A percentile compares a stretch with the other conserved stretches of the same genome.
phyloP scores from a whole-genome alignment of 2,797 vertebrate species.

The Cyprinodon diabolis region DNA sequence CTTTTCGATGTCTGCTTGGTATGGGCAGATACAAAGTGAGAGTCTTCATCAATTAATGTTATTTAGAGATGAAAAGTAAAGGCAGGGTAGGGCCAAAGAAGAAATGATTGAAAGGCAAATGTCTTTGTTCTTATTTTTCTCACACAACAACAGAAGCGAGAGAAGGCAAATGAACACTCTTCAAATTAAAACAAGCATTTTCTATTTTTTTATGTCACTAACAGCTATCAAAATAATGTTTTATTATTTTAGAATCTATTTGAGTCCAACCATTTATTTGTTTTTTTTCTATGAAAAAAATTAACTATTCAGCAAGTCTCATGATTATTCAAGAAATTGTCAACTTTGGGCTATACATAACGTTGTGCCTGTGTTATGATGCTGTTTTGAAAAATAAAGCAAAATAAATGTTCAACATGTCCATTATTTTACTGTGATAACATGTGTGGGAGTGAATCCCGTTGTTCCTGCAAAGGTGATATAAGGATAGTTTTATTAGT shows the following conservation, averaged over 20 bases:
- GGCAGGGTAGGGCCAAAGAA: conserved; percentile 36
- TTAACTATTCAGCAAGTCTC: neutral
- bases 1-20: conserved; percentile 21
- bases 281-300: neutral
- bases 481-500: neutral
- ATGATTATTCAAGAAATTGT: neutral
- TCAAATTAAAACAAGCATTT: conserved; percentile 24
- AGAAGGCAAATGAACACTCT: conserved; percentile 19
- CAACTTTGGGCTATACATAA: neutral
- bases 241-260: neutral
- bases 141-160: conserved; percentile 49
- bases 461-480: neutral
- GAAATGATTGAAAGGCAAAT: conserved; percentile 47
- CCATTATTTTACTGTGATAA: conserved; percentile 1
- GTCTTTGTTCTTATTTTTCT: conserved; percentile 54
- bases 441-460: neutral
- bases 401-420: neutral
- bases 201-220: neutral
- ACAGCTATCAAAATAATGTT: neutral
- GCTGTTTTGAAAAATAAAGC: neutral
- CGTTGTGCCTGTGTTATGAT: neutral
- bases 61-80: conserved; percentile 19
- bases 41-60: conserved; percentile 8
- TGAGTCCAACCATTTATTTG: neutral
- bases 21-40: conserved; percentile 6